These are phyloP conservation scores for Zonitis immaculata DNA, from an alignment of 2,888 invertebrate species.

Conservation along the genomic window DNA sequence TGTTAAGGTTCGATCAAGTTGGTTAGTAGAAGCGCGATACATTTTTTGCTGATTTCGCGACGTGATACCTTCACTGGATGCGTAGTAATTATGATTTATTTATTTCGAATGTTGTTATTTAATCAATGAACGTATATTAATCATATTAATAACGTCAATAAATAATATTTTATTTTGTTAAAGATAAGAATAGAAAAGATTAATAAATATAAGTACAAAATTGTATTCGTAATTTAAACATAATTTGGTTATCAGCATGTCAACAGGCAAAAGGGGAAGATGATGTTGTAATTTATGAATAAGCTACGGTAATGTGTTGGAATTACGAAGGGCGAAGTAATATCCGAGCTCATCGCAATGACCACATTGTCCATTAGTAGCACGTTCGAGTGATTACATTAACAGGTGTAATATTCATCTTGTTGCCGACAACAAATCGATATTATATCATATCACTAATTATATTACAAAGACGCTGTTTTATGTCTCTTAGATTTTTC, in stretches of 20 bases:
- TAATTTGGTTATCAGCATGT: constrained; percentile 20
- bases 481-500: background rate
- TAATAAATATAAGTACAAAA: constrained; percentile 16
- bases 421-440: constrained; percentile 18
- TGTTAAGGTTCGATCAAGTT: too few relatives aligned
- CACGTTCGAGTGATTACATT: constrained; percentile 22
- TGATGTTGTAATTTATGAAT: constrained; percentile 21
- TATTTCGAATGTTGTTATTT: constrained; percentile 17
- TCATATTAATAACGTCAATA: constrained; percentile 22
- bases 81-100: constrained; percentile 18
- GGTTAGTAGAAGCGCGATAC: too few relatives aligned
- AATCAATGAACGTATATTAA: constrained; percentile 18
- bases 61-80: too few relatives aligned
- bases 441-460: constrained; percentile 15
- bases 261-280: constrained; percentile 17
- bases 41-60: too few relatives aligned
- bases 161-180: constrained; percentile 18
- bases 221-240: constrained; percentile 18
- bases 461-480: constrained; percentile 17
- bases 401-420: constrained; percentile 24
- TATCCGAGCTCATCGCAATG: constrained; percentile 20
- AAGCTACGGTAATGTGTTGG: constrained; percentile 12
- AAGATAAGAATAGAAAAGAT: constrained; percentile 13
- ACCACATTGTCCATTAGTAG: constrained; percentile 21
- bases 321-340: constrained; percentile 16